Conservation (phyloP, 1,140 invertebrate species). For the Drosophila guanche region DNA sequence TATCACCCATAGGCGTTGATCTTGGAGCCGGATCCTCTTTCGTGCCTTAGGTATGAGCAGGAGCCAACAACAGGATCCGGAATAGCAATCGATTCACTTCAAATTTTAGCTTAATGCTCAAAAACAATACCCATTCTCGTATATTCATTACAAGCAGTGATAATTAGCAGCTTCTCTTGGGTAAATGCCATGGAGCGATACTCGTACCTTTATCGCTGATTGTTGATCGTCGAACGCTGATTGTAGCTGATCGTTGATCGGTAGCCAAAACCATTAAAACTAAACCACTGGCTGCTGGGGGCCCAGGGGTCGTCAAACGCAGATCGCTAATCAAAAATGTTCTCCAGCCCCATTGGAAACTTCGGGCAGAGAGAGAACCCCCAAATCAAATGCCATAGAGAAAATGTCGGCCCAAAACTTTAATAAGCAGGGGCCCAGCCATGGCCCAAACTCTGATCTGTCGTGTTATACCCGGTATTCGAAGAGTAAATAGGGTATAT, state of each 20-base stretch:
- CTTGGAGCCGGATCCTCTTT: too few species aligned
- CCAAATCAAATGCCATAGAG: constrained; percentile 36
- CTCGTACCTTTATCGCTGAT: background rate
- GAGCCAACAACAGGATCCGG: background rate
- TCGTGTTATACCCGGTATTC: too few species aligned
- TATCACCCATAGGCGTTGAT: too few species aligned
- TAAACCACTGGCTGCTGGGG: constrained; percentile 17
- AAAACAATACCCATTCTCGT: background rate
- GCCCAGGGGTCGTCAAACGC: constrained; percentile 22
- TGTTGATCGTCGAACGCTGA: constrained; percentile 10
- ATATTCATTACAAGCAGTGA: constrained; percentile 9
- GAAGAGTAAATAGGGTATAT: too few species aligned
- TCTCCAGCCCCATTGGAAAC: constrained; percentile 2
- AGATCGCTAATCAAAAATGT: constrained; percentile 37
- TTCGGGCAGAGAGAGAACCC: constrained; percentile 25
- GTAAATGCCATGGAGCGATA: constrained; percentile 15
- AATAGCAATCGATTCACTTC: too few species aligned
- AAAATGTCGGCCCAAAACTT: constrained; percentile 45
- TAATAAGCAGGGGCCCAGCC: constrained; percentile 49
- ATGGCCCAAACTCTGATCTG: constrained; percentile 4
- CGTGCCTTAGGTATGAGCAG: background rate
- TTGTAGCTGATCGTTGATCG: constrained; percentile 9
- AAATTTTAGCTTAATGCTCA: background rate
- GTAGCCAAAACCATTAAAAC: constrained; percentile 30
- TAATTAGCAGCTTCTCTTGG: constrained; percentile 23